Percentiles rank a stretch among this genome's conserved stretches.
phyloP scores from a whole-genome alignment of 2,797 vertebrate species.

The Anableps anableps region DNA sequence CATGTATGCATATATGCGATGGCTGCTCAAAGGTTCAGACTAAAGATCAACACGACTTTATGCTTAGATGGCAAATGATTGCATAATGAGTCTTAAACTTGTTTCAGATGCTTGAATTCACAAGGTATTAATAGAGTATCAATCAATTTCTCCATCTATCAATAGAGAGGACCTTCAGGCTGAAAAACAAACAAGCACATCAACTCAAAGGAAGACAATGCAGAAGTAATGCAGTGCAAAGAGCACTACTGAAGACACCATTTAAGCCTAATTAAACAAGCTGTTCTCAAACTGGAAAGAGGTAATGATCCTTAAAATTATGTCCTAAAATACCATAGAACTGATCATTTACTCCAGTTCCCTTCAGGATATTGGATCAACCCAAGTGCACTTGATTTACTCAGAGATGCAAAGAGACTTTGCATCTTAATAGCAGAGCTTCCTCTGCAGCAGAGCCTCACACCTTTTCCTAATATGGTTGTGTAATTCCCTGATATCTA shows the following conservation, averaged over 20 bases:
- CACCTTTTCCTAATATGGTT: constrained; percentile 63
- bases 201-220: background rate
- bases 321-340: constrained; percentile 13
- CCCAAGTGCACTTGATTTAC: constrained; percentile 33
- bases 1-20: background rate
- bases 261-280: constrained; percentile 15
- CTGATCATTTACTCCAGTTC: constrained; percentile 3
- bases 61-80: background rate
- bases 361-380: constrained; percentile 25
- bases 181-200: background rate
- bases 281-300: constrained; percentile 25
- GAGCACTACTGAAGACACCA: background rate
- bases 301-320: constrained; percentile 32
- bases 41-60: background rate
- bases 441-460: constrained; percentile 17
- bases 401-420: constrained; percentile 4
- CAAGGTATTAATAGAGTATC: background rate
- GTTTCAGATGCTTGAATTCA: background rate
- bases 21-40: background rate
- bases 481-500: constrained; percentile 24
- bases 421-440: constrained; percentile 57
- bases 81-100: background rate
- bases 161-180: background rate
- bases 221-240: background rate
- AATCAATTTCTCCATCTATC: background rate